phyloP scores from a whole-genome alignment of 37 sponge, comb jelly and placozoan species.

The Diacarnus erythraeanus region DNA sequence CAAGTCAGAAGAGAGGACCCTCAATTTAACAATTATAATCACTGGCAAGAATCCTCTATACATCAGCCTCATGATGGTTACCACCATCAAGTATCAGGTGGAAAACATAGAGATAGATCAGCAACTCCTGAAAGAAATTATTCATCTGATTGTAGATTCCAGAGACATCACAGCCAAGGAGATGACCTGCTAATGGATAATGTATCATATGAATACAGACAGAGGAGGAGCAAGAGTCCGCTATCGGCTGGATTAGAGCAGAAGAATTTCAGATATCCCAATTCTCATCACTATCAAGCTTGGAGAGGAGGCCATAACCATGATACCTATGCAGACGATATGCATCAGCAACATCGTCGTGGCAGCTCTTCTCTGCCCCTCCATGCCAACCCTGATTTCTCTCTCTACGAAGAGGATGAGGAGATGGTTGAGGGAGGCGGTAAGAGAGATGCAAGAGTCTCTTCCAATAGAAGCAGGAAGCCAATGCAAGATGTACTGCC shows the following conservation, averaged over 20 bases:
- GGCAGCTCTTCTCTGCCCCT: background rate
- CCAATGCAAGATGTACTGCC: background rate
- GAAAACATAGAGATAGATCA: too few relatives aligned
- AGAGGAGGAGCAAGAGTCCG: background rate
- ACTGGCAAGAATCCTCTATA: background rate
- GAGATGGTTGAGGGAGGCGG: slow-evolving; percentile 1
- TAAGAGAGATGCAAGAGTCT: background rate
- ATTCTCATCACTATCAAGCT: background rate
- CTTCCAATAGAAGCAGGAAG: background rate
- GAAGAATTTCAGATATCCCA: background rate
- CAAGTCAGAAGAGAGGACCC: background rate
- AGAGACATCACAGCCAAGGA: background rate
- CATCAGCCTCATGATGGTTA: background rate
- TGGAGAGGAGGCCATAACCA: background rate
- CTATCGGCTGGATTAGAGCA: background rate
- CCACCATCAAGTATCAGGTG: too few relatives aligned
- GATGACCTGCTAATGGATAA: background rate
- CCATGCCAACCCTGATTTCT: background rate
- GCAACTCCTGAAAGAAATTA: too few relatives aligned
- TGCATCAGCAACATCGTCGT: background rate
- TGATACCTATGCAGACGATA: background rate
- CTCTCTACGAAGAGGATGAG: slow-evolving; percentile 2
- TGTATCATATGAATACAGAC: background rate
- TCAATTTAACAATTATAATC: background rate
- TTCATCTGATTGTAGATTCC: background rate